A percentile compares a stretch with the other conserved stretches of the same genome.
phyloP scores from a whole-genome alignment of 2,797 vertebrate genomes.

The Propithecus perrieri region DNA sequence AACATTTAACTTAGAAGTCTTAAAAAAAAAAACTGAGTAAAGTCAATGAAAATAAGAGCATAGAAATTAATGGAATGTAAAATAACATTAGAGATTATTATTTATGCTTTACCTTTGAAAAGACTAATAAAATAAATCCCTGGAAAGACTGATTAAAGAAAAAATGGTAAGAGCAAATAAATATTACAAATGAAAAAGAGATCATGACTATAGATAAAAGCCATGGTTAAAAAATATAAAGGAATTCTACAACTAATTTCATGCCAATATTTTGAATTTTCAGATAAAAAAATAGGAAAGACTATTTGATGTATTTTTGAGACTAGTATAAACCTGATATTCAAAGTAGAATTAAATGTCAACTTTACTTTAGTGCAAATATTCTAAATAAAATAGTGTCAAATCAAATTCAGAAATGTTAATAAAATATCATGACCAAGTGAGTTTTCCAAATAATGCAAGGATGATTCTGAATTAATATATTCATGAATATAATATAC shows the following conservation, averaged over 20 bases:
- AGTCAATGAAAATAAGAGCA: neutral
- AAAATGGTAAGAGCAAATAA: neutral
- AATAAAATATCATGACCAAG: neutral
- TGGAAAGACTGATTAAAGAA: neutral
- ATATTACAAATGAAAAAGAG: neutral
- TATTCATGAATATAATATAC: neutral
- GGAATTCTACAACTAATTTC: neutral
- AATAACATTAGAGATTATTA: neutral
- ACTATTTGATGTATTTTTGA: neutral
- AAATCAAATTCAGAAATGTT: slow-evolving; percentile 15
- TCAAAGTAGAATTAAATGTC: slow-evolving; percentile 40
- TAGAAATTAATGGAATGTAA: neutral
- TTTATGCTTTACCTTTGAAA: slow-evolving; percentile 16
- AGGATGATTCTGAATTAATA: slow-evolving; percentile 25
- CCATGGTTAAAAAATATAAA: neutral
- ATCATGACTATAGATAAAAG: neutral
- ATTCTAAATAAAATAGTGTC: slow-evolving; percentile 27
- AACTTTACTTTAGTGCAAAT: neutral
- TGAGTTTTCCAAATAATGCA: slow-evolving; percentile 33
- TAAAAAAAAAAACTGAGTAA: neutral
- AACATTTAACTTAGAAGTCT: neutral
- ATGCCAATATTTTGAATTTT: slow-evolving; percentile 24
- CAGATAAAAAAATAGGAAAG: neutral
- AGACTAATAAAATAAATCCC: neutral
- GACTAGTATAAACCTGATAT: neutral